A percentile compares a stretch with the other conserved stretches of the same genome.
Conservation (phyloP, 2,797 vertebrate species). For the Onychomys arenicola region DNA sequence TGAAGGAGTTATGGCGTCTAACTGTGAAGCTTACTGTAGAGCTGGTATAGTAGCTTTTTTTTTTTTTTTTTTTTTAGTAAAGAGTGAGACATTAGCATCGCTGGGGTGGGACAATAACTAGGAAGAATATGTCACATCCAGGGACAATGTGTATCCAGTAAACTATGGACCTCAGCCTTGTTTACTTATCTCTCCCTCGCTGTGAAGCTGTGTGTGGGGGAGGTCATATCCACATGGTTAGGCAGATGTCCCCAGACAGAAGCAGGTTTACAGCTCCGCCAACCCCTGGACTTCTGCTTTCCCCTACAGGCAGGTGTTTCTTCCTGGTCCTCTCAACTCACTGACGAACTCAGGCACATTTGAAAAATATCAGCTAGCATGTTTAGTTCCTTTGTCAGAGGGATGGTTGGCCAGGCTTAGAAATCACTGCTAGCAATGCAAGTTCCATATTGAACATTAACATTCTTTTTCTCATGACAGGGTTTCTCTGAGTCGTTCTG, state of each 20-base stretch:
- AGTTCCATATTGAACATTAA: background rate
- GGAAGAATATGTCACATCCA: background rate
- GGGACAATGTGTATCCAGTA: background rate
- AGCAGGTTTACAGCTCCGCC: background rate
- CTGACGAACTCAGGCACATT: background rate
- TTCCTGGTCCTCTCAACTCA: background rate
- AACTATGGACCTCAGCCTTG: background rate
- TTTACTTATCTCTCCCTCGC: background rate
- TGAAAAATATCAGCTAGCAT: background rate
- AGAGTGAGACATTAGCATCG: too few species aligned
- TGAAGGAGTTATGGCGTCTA: background rate
- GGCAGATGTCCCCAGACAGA: background rate
- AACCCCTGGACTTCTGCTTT: background rate
- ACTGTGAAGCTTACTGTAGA: background rate
- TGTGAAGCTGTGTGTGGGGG: background rate
- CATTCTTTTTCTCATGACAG: background rate
- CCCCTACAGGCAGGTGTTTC: background rate
- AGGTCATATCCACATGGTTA: background rate
- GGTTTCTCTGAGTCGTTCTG: background rate
- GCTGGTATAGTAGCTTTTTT: background rate
- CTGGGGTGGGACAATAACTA: background rate
- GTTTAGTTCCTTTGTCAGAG: background rate
- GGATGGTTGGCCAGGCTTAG: background rate
- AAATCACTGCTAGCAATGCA: background rate
- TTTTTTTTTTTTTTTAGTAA: background rate